Conservation (phyloP, 2,797 vertebrate genomes). For the Aratinga solstitialis region DNA sequence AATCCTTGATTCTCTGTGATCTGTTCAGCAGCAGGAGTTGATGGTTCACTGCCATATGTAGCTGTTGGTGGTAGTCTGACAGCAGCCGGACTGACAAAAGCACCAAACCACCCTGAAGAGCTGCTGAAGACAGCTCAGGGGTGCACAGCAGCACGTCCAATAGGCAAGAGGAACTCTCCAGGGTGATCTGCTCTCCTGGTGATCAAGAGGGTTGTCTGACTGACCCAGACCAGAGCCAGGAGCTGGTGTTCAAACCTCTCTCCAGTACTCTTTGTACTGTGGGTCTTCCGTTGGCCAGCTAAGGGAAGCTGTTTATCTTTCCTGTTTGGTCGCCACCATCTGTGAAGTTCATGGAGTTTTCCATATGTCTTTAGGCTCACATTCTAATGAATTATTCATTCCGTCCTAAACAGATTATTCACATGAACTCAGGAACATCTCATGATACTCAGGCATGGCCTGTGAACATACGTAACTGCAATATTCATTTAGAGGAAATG, state of each 20-base stretch:
- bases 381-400: neutral
- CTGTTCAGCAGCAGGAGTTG: neutral
- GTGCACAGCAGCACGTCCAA: neutral
- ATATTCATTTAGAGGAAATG: neutral
- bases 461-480: neutral
- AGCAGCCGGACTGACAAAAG: neutral
- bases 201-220: neutral
- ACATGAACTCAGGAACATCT: neutral
- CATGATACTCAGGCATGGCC: neutral
- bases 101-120: neutral
- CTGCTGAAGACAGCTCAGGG: neutral
- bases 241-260: neutral
- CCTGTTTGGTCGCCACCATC: neutral
- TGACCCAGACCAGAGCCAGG: neutral
- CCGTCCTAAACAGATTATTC: neutral
- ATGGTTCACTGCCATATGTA: neutral
- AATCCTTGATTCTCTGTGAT: neutral
- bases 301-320: neutral
- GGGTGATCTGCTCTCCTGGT: neutral
- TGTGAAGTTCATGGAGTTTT: neutral
- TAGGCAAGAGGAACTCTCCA: neutral
- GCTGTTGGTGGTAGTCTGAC: neutral
- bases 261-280: neutral
- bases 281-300: neutral
- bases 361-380: neutral